A percentile compares a stretch with the other conserved stretches of the same genome.
phyloP scores from a whole-genome alignment of 1,140 invertebrate species.

The Drosophila grimshawi region DNA sequence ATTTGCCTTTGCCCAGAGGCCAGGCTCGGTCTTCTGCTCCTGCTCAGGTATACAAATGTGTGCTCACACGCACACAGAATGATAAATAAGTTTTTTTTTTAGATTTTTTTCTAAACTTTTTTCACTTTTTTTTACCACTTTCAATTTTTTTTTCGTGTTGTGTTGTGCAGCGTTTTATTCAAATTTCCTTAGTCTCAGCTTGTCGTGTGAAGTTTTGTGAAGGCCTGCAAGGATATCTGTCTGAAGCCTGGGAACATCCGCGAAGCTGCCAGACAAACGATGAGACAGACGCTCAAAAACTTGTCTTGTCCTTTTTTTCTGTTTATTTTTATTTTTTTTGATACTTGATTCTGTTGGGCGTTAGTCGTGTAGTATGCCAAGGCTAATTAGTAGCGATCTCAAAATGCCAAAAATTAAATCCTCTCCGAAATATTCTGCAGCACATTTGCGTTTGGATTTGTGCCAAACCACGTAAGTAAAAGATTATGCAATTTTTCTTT shows the following conservation, averaged over 20 bases:
- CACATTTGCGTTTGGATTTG: constrained; percentile 29
- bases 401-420: not conserved
- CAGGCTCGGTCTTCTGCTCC: not conserved
- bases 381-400: constrained; percentile 34
- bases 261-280: constrained; percentile 14
- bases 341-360: constrained; percentile 43
- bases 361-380: constrained; percentile 20
- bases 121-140: constrained; percentile 82
- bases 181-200: constrained; percentile 60
- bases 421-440: not conserved
- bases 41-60: constrained; percentile 58
- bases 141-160: constrained; percentile 59
- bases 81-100: constrained; percentile 78
- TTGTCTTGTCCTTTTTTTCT: constrained; percentile 15
- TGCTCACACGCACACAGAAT: constrained; percentile 58
- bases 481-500: constrained; percentile 51
- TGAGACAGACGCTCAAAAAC: constrained; percentile 15
- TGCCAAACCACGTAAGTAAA: constrained; percentile 28
- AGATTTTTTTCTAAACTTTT: constrained; percentile 68
- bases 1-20: constrained; percentile 58
- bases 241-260: constrained; percentile 77
- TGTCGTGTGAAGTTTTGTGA: constrained; percentile 71
- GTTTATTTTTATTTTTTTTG: constrained; percentile 35
- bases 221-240: constrained; percentile 48
- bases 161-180: constrained; percentile 62